These are phyloP conservation scores for Poeciliopsis presidionis DNA, from an alignment of 2,797 vertebrate species.

Conservation along the genomic window DNA sequence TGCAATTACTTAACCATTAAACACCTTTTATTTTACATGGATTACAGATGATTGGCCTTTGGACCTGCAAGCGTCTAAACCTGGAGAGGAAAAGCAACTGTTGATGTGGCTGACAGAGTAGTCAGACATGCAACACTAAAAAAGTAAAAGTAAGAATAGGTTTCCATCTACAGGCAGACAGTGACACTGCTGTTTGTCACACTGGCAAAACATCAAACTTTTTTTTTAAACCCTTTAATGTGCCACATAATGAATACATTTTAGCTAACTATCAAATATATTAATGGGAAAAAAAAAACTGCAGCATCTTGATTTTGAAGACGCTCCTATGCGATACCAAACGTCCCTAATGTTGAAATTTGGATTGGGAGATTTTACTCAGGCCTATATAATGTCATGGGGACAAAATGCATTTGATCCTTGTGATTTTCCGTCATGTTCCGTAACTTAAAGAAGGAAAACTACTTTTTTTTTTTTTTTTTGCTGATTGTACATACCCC, in stretches of 20 bases:
- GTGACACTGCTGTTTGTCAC: not conserved
- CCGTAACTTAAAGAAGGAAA: not conserved
- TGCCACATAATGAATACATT: not conserved
- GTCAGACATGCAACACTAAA: not conserved
- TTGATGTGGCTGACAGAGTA: not conserved
- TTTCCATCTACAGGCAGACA: constrained; percentile 3
- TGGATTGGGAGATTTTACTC: too few species aligned
- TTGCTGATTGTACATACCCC: not conserved
- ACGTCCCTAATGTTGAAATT: too few species aligned
- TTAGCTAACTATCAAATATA: not conserved
- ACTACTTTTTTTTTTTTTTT: not conserved
- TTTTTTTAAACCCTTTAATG: not conserved
- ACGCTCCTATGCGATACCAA: not conserved
- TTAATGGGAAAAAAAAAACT: not conserved
- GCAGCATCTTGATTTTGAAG: not conserved
- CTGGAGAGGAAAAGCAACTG: not conserved
- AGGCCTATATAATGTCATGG: too few species aligned
- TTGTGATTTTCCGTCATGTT: not conserved
- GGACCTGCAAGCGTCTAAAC: not conserved
- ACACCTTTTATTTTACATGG: not conserved
- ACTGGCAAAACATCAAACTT: not conserved
- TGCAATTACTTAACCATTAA: not conserved
- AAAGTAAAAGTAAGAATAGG: not conserved
- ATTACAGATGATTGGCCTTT: not conserved
- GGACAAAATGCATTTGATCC: not conserved